Base-by-base conservation (phyloP, 1,140 invertebrate genomes). In the Fragariocoptes setiger region DNA sequence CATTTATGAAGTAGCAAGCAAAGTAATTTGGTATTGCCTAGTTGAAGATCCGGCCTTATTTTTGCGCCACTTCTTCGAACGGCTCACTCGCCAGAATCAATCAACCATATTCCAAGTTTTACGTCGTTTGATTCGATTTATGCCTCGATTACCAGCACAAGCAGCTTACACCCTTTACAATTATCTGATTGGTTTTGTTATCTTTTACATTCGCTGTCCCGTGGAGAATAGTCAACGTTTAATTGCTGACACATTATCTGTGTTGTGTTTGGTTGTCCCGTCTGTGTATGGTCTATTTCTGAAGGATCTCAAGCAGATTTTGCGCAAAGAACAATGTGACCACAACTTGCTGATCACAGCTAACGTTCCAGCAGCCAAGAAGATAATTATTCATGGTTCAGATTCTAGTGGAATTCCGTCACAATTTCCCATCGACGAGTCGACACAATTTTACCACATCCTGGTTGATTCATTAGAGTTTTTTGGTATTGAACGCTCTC, bases 251-350 rank as follows among this genome's bases (percentile, higher is more conserved):
- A 85, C 88, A 0, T 60, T 97, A 2, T 85, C 83, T 0, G 69
- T 97, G 41, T 58, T 95, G 0, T 95, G 88, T 85, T 83, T 90
- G 74, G 82, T 92, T 35, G 82, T 92, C 1, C 67, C 69, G 46
- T 83, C 79, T 54, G 86, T 99, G 0, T 85, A 95, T 55, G 90
- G 88, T 31, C 86, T 99, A 43, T 90, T 92, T 71, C 94, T 99
- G 51, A 99, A 99, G 62, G 92, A 97, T 60, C 61, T 99, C 13
- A 99, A 99, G 53, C 88, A 97, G 62, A 94, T 92, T 44, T 59
- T 99, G 43, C 67, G 90, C 43, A 97, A 97, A 56, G 90, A 97
- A 56, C 92, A 99, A 54, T 95, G 88, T 55, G 90, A 99, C 61
- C 62, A 86, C 0, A 86, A 83, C 0, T 76, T 99, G 46, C 61